Base-by-base conservation (phyloP, 2,797 vertebrate genomes). In the Anas capensis region DNA sequence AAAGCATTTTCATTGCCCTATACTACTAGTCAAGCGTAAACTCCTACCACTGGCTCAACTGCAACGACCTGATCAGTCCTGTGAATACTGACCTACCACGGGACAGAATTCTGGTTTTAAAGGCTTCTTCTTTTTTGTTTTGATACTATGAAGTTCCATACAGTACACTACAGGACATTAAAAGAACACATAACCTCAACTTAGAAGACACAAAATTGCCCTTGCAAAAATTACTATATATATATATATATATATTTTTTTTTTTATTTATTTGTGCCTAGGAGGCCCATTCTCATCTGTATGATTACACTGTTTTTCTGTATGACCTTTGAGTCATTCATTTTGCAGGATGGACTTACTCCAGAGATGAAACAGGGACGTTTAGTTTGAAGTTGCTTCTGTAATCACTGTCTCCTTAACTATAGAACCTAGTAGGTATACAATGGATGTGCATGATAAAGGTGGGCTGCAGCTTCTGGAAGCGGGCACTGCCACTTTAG, bases 41-140 rank as follows among this genome's bases (percentile, higher is more conserved):
- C 17, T 44, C 65, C 71, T 54, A 21, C 34, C 65, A 27, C 13
- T 14, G 17, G 21, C 42, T 66, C 73, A 81, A 2, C 14, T 58
- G 60, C 90, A 58, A 11, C 5, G 26, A 21, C 8, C 60, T 26
- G 21, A 44, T 2, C 2, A 71, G 31, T 20, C 36, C 23, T 57
- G 29, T 24, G 60, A 86, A 70, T 11, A 38, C 20, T 3, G 9
- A 54, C 2, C 0, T 2, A 61, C 13, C 73, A 40, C 19, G 48
- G 1, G 14, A 57, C 4, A 18, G 36, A 18, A 77, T 40, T 88
- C 42, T 26, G 36, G 16, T 49, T 73, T 23, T 72, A 46, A 83
- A 86, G 53, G 40, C 13, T 23, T 68, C 31, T 73, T 56, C 54
- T 4, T 1, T 42, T 77, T 86, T 78, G 57, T 53, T 87, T 61